Evolutionary conservation across 2,797 vertebrate species (phyloP).

Genomic region (Sebastes iracundus): DNA sequence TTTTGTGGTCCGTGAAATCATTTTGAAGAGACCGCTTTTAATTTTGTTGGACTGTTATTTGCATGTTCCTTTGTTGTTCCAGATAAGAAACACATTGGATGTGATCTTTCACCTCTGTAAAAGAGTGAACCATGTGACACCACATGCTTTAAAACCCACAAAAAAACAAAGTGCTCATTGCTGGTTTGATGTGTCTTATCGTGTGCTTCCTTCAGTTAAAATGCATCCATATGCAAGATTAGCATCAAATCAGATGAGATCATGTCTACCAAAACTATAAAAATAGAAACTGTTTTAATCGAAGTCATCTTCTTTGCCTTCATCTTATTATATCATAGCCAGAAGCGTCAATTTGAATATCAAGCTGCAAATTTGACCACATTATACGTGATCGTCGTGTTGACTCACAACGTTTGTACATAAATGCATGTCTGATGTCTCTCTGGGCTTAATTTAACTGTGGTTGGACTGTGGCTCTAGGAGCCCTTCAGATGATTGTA

Average conservation of each 20-base stretch:
- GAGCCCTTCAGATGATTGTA: background rate
- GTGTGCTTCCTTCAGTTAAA: background rate
- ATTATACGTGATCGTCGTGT: background rate
- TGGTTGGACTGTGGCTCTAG: background rate
- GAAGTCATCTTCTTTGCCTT: background rate
- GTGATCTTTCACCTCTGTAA: constrained; percentile 21
- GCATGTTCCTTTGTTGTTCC: background rate
- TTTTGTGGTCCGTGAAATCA: background rate
- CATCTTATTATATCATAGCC: background rate
- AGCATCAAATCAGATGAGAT: constrained; percentile 10
- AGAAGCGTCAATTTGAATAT: background rate
- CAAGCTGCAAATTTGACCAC: background rate
- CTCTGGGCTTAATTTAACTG: constrained; percentile 1
- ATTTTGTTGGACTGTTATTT: background rate
- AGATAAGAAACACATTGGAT: background rate
- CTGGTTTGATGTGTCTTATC: background rate
- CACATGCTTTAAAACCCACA: background rate
- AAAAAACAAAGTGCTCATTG: background rate
- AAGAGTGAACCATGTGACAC: constrained; percentile 1
- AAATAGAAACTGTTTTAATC: background rate
- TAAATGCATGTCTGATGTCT: background rate
- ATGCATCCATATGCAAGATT: background rate
- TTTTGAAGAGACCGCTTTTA: background rate
- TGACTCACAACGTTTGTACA: background rate
- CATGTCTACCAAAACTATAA: background rate